Conservation (phyloP, 2,797 vertebrate genomes). For the Acrossocheilus fasciatus region DNA sequence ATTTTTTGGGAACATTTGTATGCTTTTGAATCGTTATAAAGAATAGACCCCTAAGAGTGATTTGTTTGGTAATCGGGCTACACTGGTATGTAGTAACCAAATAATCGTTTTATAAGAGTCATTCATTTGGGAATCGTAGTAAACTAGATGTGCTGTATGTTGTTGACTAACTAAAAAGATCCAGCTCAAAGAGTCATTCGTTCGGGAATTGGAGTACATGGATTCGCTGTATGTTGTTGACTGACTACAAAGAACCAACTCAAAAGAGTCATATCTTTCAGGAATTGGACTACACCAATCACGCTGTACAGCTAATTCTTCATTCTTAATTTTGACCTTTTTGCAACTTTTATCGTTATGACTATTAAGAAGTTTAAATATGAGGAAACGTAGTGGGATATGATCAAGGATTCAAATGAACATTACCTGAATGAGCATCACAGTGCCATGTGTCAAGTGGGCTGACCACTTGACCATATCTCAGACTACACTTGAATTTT, state of each 20-base stretch:
- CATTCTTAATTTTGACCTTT: background rate
- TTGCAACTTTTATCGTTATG: background rate
- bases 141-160: background rate
- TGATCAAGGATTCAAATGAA: background rate
- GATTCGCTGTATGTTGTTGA: background rate
- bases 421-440: background rate
- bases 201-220: background rate
- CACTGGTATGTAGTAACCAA: background rate
- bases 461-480: background rate
- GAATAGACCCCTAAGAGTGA: background rate
- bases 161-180: background rate
- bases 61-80: background rate
- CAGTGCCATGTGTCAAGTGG: background rate
- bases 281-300: background rate
- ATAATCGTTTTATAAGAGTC: too few relatives aligned
- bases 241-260: background rate
- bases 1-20: background rate
- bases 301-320: too few relatives aligned
- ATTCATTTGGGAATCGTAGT: too few relatives aligned
- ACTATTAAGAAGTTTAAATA: background rate
- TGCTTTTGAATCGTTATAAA: background rate
- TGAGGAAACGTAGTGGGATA: background rate
- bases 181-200: background rate
- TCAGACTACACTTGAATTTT: slow-evolving; percentile 4
- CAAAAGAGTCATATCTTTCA: background rate